Conservation (phyloP, 1,140 invertebrate species). For the Drusus annulatus region DNA sequence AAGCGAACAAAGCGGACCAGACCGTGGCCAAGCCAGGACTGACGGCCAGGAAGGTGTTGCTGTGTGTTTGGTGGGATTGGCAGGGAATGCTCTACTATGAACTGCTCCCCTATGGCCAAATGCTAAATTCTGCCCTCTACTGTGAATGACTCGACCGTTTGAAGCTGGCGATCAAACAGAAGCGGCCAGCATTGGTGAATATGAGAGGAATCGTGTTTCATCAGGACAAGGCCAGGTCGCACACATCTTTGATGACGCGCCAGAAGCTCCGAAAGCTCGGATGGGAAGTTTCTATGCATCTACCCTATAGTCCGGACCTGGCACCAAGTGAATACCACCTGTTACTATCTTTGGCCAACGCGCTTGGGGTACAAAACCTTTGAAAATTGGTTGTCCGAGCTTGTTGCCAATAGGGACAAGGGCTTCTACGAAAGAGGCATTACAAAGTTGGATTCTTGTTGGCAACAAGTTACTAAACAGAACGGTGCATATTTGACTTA, state of each 20-base stretch:
- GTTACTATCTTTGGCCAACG: too few species aligned
- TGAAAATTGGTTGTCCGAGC: slow-evolving; percentile 17
- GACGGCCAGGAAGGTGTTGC: slow-evolving; percentile 21
- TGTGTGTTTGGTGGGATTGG: slow-evolving; percentile 27
- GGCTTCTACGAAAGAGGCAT: slow-evolving; percentile 13
- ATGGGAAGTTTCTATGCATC: slow-evolving; percentile 17
- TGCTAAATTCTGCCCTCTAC: slow-evolving; percentile 10
- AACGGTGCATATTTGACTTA: background rate
- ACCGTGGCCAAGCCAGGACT: slow-evolving; percentile 15
- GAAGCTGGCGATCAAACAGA: slow-evolving; percentile 18
- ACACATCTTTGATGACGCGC: slow-evolving; percentile 17
- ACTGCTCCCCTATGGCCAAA: slow-evolving; percentile 19
- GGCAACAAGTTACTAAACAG: slow-evolving; percentile 14
- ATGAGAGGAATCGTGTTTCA: slow-evolving; percentile 18
- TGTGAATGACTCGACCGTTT: slow-evolving; percentile 14
- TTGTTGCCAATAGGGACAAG: slow-evolving; percentile 16
- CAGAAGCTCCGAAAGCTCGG: slow-evolving; percentile 16
- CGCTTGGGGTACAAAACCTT: too few species aligned
- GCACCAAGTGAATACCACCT: too few species aligned
- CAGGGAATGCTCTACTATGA: slow-evolving; percentile 21
- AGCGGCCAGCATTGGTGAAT: slow-evolving; percentile 22
- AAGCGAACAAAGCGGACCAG: slow-evolving; percentile 8
- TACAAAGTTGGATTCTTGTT: slow-evolving; percentile 8
- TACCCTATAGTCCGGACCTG: background rate
- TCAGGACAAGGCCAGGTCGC: slow-evolving; percentile 5